Conservation (phyloP, 1,140 invertebrate species). For the Araneus ventricosus region DNA sequence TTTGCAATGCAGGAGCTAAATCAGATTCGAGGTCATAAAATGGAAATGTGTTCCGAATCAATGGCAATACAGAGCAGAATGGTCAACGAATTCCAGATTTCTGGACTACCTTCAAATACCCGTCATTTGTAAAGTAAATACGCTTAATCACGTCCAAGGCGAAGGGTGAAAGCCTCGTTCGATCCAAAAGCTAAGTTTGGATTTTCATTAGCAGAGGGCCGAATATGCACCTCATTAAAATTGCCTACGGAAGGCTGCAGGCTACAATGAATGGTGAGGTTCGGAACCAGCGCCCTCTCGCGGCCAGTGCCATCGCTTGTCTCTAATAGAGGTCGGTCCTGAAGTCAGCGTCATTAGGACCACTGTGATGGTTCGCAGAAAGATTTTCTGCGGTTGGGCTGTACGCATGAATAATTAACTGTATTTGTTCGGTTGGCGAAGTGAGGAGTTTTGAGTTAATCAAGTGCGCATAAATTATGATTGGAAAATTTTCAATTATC, state of each 20-base stretch:
- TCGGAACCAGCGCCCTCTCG: background rate
- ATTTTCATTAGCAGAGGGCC: slow-evolving; percentile 58
- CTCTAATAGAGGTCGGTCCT: slow-evolving; percentile 45
- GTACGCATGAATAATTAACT: slow-evolving; percentile 72
- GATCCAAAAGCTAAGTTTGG: slow-evolving; percentile 60
- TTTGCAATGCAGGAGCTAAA: background rate
- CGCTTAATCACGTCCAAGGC: slow-evolving; percentile 61
- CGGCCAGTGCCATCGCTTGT: slow-evolving; percentile 6
- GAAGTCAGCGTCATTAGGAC: slow-evolving; percentile 65
- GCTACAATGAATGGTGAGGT: background rate
- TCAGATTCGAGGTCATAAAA: slow-evolving; percentile 18
- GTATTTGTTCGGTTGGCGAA: slow-evolving; percentile 56
- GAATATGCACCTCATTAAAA: slow-evolving; percentile 69
- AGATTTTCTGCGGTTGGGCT: slow-evolving; percentile 59
- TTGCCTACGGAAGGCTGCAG: slow-evolving; percentile 53
- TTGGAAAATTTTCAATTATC: slow-evolving; percentile 74
- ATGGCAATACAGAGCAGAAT: background rate
- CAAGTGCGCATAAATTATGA: slow-evolving; percentile 70
- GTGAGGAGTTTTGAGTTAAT: slow-evolving; percentile 64
- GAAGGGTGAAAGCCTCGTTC: slow-evolving; percentile 23
- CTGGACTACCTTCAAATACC: slow-evolving; percentile 36
- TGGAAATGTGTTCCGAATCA: slow-evolving; percentile 25
- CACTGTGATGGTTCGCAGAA: slow-evolving; percentile 10
- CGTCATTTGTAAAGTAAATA: slow-evolving; percentile 60
- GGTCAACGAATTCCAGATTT: slow-evolving; percentile 33